Conservation (phyloP, 2,113 vertebrate genomes). For the Pygoscelis antarcticus region DNA sequence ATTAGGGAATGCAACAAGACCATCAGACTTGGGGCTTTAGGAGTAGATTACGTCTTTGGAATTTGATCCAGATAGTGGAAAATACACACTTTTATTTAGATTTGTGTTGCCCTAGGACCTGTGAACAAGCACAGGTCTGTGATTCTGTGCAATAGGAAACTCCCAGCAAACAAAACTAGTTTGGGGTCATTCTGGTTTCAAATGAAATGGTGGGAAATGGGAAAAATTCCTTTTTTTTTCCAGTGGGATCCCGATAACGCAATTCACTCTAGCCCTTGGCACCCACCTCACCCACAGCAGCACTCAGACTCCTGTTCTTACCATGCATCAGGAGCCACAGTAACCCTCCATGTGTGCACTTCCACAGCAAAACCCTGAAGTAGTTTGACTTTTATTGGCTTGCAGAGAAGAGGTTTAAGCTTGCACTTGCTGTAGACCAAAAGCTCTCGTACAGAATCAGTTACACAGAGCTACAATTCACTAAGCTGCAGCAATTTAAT, state of each 20-base stretch:
- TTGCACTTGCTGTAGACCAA: neutral
- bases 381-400: neutral
- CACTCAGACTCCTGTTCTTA: neutral
- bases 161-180: neutral
- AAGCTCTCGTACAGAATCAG: neutral
- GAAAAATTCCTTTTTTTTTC: accelerated
- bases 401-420: neutral
- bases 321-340: accelerated
- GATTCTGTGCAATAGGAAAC: neutral
- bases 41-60: accelerated
- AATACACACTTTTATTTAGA: neutral
- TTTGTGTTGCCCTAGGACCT: neutral
- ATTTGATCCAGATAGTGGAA: neutral
- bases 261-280: neutral
- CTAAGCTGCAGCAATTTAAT: neutral
- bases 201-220: neutral
- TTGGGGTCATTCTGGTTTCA: neutral
- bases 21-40: neutral
- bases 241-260: accelerated
- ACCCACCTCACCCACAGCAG: neutral
- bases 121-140: neutral
- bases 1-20: accelerated
- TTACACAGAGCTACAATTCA: neutral
- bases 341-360: neutral
- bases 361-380: neutral